Base-by-base conservation (phyloP, 1,140 invertebrate genomes). In the Copidosoma floridanum region DNA sequence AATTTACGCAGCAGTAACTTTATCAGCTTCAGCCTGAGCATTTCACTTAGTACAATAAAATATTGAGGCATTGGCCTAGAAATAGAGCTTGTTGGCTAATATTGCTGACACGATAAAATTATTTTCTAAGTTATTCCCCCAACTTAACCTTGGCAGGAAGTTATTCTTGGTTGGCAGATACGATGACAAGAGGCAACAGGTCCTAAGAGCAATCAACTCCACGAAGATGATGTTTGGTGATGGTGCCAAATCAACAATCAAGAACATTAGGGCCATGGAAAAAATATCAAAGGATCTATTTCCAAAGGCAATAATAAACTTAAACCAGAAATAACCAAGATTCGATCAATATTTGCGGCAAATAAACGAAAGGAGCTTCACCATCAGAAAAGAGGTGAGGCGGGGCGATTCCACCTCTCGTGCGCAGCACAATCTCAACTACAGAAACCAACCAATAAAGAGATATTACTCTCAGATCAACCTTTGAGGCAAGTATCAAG, bases 211-310 rank as follows among this genome's bases (percentile, higher is more conserved):
- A 24, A 44, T 7, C 59, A 40, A 23, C 12, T 55, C 10, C 56
- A 61, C n/a, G 6, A 24, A 48, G 18, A 24, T 26, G 3, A 18
- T 66, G 5, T 64, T 56, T 38, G 65, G 65, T 12, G 37, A 50
- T n/a, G 41, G 51, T 1, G 14, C 65, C 16, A 24, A 20, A 2
- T 57, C 61, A 3, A 35, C 24, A 53, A 23, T 67, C 0, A 60
- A 61, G 23, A 40, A 59, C 14, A 37, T 56, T 6, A 58, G 48
- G 16, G 24, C 62, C 2, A 7, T 54, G 5, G 23, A 21, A 11
- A 57, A 55, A 24, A 16, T 20, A 29, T 18, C 32, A 29, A 21
- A 11, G 26, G 32, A 48, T 16, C 50, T 23, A 38, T 32, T 20
- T 16, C 40, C 12, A 10, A 11, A 12, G 16, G 2, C 21, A 14